phyloP scores from a whole-genome alignment of 2,888 invertebrate species.

The Seira ritae region DNA sequence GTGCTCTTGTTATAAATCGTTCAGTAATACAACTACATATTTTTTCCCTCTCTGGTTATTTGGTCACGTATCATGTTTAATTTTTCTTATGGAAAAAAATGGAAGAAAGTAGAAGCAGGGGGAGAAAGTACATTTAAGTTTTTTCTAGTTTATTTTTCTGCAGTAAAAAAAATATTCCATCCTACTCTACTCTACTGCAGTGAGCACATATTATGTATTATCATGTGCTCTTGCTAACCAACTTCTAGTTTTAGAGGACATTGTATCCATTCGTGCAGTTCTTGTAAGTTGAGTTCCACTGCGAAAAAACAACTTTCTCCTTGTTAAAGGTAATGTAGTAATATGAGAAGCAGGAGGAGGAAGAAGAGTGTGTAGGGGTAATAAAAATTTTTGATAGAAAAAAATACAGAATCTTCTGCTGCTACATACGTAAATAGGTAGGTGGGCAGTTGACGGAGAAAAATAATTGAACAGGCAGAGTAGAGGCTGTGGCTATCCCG shows the following conservation, averaged over 20 bases:
- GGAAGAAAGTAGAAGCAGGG: too few species aligned
- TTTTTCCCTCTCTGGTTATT: slow-evolving; percentile 27
- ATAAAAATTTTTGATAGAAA: slow-evolving; percentile 58
- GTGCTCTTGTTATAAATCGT: slow-evolving; percentile 18
- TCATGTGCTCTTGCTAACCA: slow-evolving; percentile 29
- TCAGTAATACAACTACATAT: slow-evolving; percentile 16
- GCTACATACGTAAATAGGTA: too few species aligned
- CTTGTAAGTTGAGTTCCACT: slow-evolving; percentile 1
- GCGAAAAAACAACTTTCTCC: slow-evolving; percentile 10
- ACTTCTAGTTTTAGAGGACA: slow-evolving; percentile 12
- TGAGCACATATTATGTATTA: too few species aligned
- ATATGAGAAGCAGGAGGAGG: not conserved
- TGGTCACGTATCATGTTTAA: slow-evolving; percentile 54
- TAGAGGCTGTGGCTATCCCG: too few species aligned
- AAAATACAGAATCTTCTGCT: too few species aligned
- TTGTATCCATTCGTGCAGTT: not conserved
- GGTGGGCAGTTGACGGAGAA: slow-evolving; percentile 20
- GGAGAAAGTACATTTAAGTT: slow-evolving; percentile 28
- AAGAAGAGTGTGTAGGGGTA: slow-evolving; percentile 38
- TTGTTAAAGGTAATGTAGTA: too few species aligned
- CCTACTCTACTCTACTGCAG: too few species aligned
- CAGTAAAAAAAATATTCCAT: slow-evolving; percentile 38
- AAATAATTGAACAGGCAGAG: slow-evolving; percentile 62
- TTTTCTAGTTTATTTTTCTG: slow-evolving; percentile 44
- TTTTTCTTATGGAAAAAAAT: slow-evolving; percentile 28